Evolutionary conservation across 2,113 vertebrate species (phyloP).

Genomic region (Oreochromis spilurus): DNA sequence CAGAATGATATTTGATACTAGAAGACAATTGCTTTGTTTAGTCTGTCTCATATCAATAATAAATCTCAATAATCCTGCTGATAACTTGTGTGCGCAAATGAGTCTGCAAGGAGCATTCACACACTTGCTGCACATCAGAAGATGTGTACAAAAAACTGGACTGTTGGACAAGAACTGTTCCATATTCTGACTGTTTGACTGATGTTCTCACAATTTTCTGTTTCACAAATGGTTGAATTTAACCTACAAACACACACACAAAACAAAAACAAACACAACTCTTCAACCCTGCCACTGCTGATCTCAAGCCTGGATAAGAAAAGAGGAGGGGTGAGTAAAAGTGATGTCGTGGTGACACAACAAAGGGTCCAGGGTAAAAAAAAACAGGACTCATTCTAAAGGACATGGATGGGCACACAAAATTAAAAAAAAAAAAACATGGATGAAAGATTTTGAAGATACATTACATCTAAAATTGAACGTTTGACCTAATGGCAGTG

Average conservation of each 20-base stretch:
- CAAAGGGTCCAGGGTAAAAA: background rate
- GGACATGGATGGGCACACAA: fast-evolving
- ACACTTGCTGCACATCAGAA: background rate
- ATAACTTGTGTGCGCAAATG: too few species aligned
- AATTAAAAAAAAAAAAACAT: background rate
- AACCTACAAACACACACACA: background rate
- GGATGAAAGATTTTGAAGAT: background rate
- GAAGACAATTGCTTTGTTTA: too few species aligned
- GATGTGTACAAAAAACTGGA: background rate
- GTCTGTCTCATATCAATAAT: too few species aligned
- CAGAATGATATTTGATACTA: too few species aligned
- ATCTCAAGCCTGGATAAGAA: fast-evolving
- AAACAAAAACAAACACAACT: fast-evolving
- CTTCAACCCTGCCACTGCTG: background rate
- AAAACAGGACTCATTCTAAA: too few species aligned
- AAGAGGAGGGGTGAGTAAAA: background rate
- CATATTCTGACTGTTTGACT: background rate
- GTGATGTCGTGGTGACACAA: background rate
- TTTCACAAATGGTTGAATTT: background rate
- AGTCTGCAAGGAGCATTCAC: background rate
- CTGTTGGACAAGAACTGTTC: background rate
- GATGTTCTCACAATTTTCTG: background rate
- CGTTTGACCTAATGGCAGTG: fast-evolving
- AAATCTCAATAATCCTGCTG: too few species aligned
- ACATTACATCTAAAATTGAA: background rate